Base-by-base conservation (phyloP, 2,113 vertebrate species). In the Istiophorus platypterus region DNA sequence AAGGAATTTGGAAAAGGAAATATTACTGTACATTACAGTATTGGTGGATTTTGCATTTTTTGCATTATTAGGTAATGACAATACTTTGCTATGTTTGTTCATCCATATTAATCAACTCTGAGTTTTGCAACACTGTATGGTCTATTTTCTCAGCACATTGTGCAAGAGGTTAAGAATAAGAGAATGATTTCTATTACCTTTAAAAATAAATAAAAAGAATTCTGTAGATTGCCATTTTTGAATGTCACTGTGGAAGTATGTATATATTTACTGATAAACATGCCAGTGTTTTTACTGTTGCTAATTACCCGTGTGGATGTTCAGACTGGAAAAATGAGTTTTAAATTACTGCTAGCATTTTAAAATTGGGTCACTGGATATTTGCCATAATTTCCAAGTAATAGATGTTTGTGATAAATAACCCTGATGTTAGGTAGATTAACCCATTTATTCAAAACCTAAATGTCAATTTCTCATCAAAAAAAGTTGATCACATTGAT, bases 1-100 rank as follows among this genome's bases (percentile, higher is more conserved):
- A 41, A 80, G 29, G 82, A 68, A 45, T 66, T 57, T 88, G 54
- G 58, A 26, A 81, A 81, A 49, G 26, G 26, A 63, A 68, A 62
- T 70, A 34, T 88, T 83, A 75, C 88, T 85, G 88, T 91, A 89
- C 88, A 93, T 91, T 91, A 92, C 84, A 91, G 84, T 81, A 77
- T 74, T 81, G 37, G 75, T 81, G 70, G 65, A 69, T 88, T 88
- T 84, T 68, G 68, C 59, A 70, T 58, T 66, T 45, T 72, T 77
- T 66, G 70, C 56, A 72, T 81, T 80, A 17, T 59, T 51, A 22
- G 54, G 37, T 31, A 61, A 58, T 81, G 59, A 76, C 45, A 47
- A 45, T 45, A 24, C n/a, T 66, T 39, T 76, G 51, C 61, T 68
- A 3, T 76, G 15, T 20, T 9, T 87, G 39, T 76, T 76, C n/a